Evolutionary conservation across 2,113 vertebrate genomes (phyloP).

Genomic region (Sorex fumeus): DNA sequence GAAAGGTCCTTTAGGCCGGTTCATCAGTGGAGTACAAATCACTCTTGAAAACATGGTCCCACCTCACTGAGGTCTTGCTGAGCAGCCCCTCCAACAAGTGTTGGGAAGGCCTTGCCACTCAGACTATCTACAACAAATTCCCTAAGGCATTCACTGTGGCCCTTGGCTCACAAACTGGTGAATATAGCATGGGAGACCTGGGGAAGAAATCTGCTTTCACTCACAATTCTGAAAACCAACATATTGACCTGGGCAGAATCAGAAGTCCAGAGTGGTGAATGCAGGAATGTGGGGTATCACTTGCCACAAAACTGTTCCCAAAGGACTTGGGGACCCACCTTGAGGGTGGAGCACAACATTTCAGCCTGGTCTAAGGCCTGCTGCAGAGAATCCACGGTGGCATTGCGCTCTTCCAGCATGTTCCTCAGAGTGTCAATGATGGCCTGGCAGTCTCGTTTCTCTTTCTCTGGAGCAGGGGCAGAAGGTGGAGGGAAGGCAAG

Average conservation of each 20-base stretch:
- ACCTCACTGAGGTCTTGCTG: conserved; percentile 50
- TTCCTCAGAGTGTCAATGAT: conserved; percentile 91
- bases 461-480: conserved; percentile 89
- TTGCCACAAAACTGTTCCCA: neutral
- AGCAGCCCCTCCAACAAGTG: conserved; percentile 20
- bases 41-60: conserved; percentile 66
- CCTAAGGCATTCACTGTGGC: neutral
- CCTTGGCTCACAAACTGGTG: neutral
- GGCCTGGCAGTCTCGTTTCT: conserved; percentile 92
- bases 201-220: neutral
- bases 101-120: conserved; percentile 15
- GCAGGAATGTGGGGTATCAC: neutral
- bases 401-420: conserved; percentile 92
- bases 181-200: neutral
- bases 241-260: neutral
- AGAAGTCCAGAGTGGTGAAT: neutral
- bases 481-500: neutral
- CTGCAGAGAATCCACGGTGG: conserved; percentile 91
- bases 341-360: conserved; percentile 93
- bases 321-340: conserved; percentile 86
- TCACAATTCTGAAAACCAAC: conserved; percentile 1
- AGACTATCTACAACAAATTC: neutral
- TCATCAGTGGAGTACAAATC: conserved; percentile 55
- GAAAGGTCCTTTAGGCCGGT: conserved; percentile 65
- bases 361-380: conserved; percentile 92